A percentile compares a stretch with the other conserved stretches of the same genome.
phyloP scores from a whole-genome alignment of 1,140 invertebrate genomes.

The Sycophaga agraensis region DNA sequence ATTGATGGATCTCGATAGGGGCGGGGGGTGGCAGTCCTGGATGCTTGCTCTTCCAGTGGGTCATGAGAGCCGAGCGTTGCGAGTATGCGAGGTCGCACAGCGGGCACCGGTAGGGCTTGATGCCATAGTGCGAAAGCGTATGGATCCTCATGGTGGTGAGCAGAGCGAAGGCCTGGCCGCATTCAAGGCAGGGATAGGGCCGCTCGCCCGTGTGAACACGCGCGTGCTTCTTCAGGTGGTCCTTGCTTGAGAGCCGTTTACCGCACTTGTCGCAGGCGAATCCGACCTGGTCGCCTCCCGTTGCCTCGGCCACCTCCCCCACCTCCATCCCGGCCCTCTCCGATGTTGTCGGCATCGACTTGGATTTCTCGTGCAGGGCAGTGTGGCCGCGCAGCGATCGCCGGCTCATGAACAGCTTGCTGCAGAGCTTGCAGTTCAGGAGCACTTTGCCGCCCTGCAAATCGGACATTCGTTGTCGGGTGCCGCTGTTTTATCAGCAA shows the following conservation, averaged over 20 bases:
- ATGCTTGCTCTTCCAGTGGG: slow-evolving; percentile 48
- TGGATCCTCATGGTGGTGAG: slow-evolving; percentile 56
- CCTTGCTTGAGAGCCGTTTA: slow-evolving; percentile 72
- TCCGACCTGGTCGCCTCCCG: slow-evolving; percentile 60
- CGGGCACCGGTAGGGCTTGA: slow-evolving; percentile 56
- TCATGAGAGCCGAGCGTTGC: slow-evolving; percentile 54
- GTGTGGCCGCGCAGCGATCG: slow-evolving; percentile 49
- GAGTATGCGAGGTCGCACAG: slow-evolving; percentile 57
- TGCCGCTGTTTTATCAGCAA: too few species aligned
- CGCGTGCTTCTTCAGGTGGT: slow-evolving; percentile 71
- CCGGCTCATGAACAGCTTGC: slow-evolving; percentile 58
- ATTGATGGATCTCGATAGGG: slow-evolving; percentile 17
- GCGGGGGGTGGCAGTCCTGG: neutral
- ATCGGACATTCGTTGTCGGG: too few species aligned
- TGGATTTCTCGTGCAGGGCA: slow-evolving; percentile 44
- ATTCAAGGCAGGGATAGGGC: slow-evolving; percentile 67
- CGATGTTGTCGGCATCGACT: too few species aligned
- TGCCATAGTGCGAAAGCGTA: slow-evolving; percentile 59
- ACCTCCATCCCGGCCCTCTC: too few species aligned
- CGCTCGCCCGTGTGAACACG: slow-evolving; percentile 74
- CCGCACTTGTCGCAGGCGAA: slow-evolving; percentile 73
- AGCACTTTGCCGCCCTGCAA: slow-evolving; percentile 8
- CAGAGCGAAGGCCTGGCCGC: slow-evolving; percentile 59
- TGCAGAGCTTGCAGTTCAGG: slow-evolving; percentile 58
- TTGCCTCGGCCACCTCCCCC: too few species aligned